A percentile compares a stretch with the other conserved stretches of the same genome.
Evolutionary conservation across 2,888 invertebrate species (phyloP).

Genomic region (Noctua fimbriata): DNA sequence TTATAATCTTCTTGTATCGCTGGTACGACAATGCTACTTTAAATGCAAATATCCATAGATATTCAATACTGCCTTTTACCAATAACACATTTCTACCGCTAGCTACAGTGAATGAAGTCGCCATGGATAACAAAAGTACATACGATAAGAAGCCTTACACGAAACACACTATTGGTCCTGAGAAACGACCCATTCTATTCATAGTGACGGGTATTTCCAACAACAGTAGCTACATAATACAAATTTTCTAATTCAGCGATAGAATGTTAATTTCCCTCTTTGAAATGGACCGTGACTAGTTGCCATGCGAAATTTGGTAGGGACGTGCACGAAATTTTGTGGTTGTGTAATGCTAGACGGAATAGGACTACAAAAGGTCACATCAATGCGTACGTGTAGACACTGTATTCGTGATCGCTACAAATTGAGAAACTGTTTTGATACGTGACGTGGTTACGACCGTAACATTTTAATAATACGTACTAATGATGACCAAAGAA

Average conservation of each 20-base stretch:
- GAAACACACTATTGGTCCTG: slow-evolving; percentile 58
- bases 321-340: slow-evolving; percentile 72
- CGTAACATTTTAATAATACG: slow-evolving; percentile 40
- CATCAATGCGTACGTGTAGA: slow-evolving; percentile 66
- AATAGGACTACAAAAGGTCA: slow-evolving; percentile 73
- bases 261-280: slow-evolving; percentile 75
- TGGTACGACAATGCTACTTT: not conserved
- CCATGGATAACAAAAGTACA: slow-evolving; percentile 52
- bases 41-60: slow-evolving; percentile 14
- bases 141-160: slow-evolving; percentile 34
- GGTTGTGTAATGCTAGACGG: slow-evolving; percentile 69
- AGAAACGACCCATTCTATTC: slow-evolving; percentile 65
- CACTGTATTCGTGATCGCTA: slow-evolving; percentile 64
- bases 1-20: not conserved
- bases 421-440: slow-evolving; percentile 69
- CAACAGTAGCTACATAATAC: slow-evolving; percentile 67
- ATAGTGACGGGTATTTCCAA: slow-evolving; percentile 71
- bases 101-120: slow-evolving; percentile 9
- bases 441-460: slow-evolving; percentile 64
- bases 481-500: slow-evolving; percentile 20
- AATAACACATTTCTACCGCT: slow-evolving; percentile 1
- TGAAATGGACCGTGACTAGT: slow-evolving; percentile 62
- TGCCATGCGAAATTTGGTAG: slow-evolving; percentile 67
- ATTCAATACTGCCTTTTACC: not conserved
- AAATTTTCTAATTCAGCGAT: slow-evolving; percentile 69